Percentiles rank a stretch among this genome's conserved stretches.
These are phyloP conservation scores for Takifugu ocellatus DNA, from an alignment of 2,797 vertebrate genomes.

Conservation along the genomic window DNA sequence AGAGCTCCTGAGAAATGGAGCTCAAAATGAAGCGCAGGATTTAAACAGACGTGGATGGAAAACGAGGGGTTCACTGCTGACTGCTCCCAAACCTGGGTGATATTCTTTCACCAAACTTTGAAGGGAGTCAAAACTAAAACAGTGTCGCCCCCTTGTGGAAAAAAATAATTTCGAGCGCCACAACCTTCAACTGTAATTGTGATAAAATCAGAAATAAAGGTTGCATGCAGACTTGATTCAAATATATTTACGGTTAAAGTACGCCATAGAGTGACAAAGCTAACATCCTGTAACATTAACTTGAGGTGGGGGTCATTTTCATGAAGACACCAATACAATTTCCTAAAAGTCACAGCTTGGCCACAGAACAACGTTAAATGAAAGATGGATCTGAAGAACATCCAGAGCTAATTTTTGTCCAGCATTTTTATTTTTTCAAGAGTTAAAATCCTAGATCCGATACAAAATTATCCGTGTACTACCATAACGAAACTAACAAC, in stretches of 20 bases:
- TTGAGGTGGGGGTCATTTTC: too few relatives aligned
- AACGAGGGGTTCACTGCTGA: background rate
- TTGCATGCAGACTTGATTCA: too few relatives aligned
- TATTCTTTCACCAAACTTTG: background rate
- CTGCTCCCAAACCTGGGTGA: background rate
- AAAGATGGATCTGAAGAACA: too few relatives aligned
- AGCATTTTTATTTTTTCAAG: conserved; percentile 59
- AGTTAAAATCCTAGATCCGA: conserved; percentile 48
- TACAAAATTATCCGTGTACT: conserved; percentile 55
- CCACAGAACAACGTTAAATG: background rate
- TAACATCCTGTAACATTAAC: too few relatives aligned
- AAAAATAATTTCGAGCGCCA: too few relatives aligned
- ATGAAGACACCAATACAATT: too few relatives aligned
- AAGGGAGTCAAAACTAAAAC: background rate
- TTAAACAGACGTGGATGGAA: background rate
- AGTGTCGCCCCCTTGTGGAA: conserved; percentile 53
- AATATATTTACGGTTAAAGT: too few relatives aligned
- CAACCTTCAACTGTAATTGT: too few relatives aligned
- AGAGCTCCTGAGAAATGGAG: conserved; percentile 26
- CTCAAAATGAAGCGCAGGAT: background rate
- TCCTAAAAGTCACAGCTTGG: background rate
- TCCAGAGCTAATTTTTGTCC: conserved; percentile 1
- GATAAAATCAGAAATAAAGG: too few relatives aligned
- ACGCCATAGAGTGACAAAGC: too few relatives aligned
- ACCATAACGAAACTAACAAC: conserved; percentile 23